Evolutionary conservation across 2,113 vertebrate species (phyloP).

Genomic region (Nestor notabilis): DNA sequence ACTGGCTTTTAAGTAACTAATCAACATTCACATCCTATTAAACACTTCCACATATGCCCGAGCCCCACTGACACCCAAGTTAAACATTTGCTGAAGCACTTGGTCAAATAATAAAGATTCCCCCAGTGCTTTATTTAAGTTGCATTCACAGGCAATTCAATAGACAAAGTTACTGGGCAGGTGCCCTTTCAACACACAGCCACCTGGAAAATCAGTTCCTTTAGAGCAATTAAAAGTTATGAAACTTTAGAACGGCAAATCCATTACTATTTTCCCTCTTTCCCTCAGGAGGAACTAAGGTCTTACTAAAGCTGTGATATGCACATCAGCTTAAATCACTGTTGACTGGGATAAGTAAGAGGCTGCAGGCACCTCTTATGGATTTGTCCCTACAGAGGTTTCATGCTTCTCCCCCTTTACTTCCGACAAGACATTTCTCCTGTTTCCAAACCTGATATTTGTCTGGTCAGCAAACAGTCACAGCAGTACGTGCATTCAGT

Average conservation of each 20-base stretch:
- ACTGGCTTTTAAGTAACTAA: not conserved
- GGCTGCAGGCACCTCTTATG: not conserved
- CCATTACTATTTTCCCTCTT: not conserved
- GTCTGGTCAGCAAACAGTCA: not conserved
- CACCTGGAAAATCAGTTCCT: not conserved
- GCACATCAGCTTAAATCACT: not conserved
- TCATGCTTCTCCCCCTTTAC: not conserved
- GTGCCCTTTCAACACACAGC: not conserved
- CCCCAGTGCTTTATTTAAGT: not conserved
- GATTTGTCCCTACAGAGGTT: not conserved
- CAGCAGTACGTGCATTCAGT: not conserved
- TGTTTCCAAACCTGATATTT: not conserved
- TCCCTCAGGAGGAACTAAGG: not conserved
- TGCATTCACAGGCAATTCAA: rapidly evolving
- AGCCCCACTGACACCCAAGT: not conserved
- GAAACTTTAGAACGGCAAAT: not conserved
- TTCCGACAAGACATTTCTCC: too few relatives aligned
- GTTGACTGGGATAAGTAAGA: not conserved
- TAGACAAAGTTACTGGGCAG: not conserved
- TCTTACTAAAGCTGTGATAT: not conserved
- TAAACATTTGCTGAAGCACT: not conserved
- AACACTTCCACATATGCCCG: not conserved
- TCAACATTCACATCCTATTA: not conserved
- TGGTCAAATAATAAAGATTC: not conserved
- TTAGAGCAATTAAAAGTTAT: not conserved